Base-by-base conservation (phyloP, 2,113 vertebrate species). In the Equus przewalskii region DNA sequence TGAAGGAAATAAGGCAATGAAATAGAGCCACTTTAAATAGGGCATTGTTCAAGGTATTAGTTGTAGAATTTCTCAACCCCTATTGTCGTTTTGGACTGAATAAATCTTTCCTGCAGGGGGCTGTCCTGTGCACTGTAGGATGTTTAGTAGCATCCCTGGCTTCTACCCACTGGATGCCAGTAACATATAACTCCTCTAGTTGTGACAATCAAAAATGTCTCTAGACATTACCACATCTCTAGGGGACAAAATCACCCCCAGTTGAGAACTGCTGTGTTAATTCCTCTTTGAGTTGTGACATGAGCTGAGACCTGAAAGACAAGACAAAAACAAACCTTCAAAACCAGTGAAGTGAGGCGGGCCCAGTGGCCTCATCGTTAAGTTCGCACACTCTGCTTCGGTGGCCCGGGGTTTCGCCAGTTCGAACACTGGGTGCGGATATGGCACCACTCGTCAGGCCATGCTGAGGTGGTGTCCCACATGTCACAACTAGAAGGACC, bases 1-100 rank as follows among this genome's bases (percentile, higher is more conserved):
- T 87, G 49, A 94, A 94, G 8, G 26, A 96, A 94, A 83, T 78
- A 89, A 82, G n/a, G 13, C 60, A 92, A 58, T 90, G 49, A 73
- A 82, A 86, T n/a, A 78, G 70, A 87, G 22, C 33, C 51, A 65
- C 36, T 94, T 67, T 73, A 62, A 67, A 76, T 46, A 73, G 13
- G 6, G 18, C 88, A 33, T 62, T 90, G 51, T 51, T 79, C 83
- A 60, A 88, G 83, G 46, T 84, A 51, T 33, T 76, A 64, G 64
- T 62, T 86, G 60, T 56, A 96, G 65, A 22, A 21, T 51, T 80
- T 94, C 70, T 83, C 44, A 84, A 24, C 56, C 36, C 90, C 80
- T 84, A 14, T 65, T 90, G 69, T 94, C 49, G 10, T 94, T 92
- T 87, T 87, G 44, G 9, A 65, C 9, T 79, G 15, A 24, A 46